A percentile compares a stretch with the other conserved stretches of the same genome.
Conservation (phyloP, 1,140 invertebrate species). For the Lepidurus arcticus region DNA sequence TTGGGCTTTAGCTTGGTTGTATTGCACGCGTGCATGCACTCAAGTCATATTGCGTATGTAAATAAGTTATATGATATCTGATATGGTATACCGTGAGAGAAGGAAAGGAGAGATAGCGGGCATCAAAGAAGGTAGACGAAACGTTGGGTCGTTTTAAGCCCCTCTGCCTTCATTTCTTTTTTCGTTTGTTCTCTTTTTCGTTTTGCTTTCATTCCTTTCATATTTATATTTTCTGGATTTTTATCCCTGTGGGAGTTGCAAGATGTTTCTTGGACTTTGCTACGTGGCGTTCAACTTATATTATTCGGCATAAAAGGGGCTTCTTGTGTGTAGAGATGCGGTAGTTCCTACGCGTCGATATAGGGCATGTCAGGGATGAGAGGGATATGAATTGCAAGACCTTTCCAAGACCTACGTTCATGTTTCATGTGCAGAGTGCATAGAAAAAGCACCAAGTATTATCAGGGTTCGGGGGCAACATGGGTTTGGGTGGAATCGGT, state of each 20-base stretch:
- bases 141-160: slow-evolving; percentile 6
- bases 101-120: not conserved
- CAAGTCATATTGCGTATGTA: slow-evolving; percentile 15
- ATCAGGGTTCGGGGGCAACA: not conserved
- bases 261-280: not conserved
- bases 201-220: slow-evolving; percentile 15
- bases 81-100: not conserved
- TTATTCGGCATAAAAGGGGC: not conserved
- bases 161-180: not conserved
- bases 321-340: not conserved
- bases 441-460: not conserved
- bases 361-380: not conserved
- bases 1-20: not conserved
- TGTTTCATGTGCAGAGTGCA: not conserved
- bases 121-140: not conserved
- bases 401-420: slow-evolving; percentile 6
- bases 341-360: not conserved
- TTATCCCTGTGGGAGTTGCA: not conserved
- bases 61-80: slow-evolving; percentile 12
- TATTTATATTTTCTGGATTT: not conserved
- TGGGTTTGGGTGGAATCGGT: slow-evolving; percentile 7
- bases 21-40: slow-evolving; percentile 7
- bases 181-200: not conserved
- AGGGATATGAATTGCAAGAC: not conserved
- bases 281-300: not conserved